phyloP scores from a whole-genome alignment of 2,797 vertebrate species.

The Leptatherina wallacei region DNA sequence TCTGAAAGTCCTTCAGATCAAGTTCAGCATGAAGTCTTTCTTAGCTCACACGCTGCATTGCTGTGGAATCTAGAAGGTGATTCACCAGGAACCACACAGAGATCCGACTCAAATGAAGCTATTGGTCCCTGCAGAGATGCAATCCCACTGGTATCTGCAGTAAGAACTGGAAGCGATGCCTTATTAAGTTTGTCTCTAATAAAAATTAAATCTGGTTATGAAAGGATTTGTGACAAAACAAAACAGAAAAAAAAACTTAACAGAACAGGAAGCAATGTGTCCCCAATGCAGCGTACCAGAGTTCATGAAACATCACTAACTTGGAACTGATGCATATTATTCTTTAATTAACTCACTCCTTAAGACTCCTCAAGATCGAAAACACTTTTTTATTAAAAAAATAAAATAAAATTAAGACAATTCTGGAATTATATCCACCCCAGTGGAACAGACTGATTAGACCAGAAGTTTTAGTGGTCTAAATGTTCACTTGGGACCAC shows the following conservation, averaged over 20 bases:
- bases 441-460: too few species aligned
- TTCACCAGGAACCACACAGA: constrained; percentile 55
- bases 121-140: constrained; percentile 6
- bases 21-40: constrained; percentile 39
- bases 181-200: neutral
- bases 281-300: neutral
- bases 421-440: too few species aligned
- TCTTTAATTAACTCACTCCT: neutral
- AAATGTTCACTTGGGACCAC: neutral
- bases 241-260: neutral
- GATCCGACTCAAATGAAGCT: constrained; percentile 32
- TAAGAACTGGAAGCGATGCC: neutral
- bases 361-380: neutral
- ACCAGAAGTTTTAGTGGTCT: too few species aligned
- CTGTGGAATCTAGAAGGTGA: constrained; percentile 47
- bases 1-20: constrained; percentile 54
- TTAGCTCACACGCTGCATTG: constrained; percentile 27
- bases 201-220: neutral
- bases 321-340: neutral
- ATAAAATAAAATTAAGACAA: too few species aligned
- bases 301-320: neutral
- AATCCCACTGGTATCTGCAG: constrained; percentile 18
- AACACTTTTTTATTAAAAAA: neutral
- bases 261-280: neutral
- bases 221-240: constrained; percentile 6